Evolutionary conservation across 2,888 invertebrate genomes (phyloP).

Genomic region (Diaprepes abbreviatus): DNA sequence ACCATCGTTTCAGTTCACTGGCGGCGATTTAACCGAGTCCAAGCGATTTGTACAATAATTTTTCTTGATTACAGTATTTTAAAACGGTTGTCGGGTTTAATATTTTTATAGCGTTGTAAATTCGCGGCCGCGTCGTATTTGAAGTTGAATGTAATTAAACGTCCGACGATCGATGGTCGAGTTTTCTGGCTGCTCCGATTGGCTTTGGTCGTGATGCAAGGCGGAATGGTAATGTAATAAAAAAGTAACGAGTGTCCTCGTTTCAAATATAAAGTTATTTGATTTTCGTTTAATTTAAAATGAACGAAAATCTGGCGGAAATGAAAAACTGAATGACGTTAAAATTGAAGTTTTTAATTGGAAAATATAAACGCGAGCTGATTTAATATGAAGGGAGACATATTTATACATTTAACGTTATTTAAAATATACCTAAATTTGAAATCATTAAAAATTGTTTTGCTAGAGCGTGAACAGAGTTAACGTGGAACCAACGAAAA

Average conservation of each 20-base stretch:
- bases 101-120: slow-evolving; percentile 54
- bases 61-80: slow-evolving; percentile 54
- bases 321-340: slow-evolving; percentile 14
- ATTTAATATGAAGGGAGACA: neutral
- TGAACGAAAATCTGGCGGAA: slow-evolving; percentile 17
- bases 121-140: slow-evolving; percentile 38
- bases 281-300: slow-evolving; percentile 24
- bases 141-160: slow-evolving; percentile 36
- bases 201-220: slow-evolving; percentile 26
- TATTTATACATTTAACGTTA: neutral
- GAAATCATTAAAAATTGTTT: too few species aligned
- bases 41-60: slow-evolving; percentile 50
- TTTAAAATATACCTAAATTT: neutral
- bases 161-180: slow-evolving; percentile 28
- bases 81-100: slow-evolving; percentile 51
- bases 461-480: too few species aligned
- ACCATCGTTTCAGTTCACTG: slow-evolving; percentile 43
- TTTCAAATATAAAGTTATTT: slow-evolving; percentile 23
- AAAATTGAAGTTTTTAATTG: slow-evolving; percentile 21
- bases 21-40: slow-evolving; percentile 39
- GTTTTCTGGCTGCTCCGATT: slow-evolving; percentile 22
- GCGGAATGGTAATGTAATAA: slow-evolving; percentile 21
- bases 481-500: too few species aligned
- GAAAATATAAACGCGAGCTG: neutral
- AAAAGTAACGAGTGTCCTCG: slow-evolving; percentile 18